phyloP scores from a whole-genome alignment of 2,888 invertebrate species.

The Pristionchus exspectatus region DNA sequence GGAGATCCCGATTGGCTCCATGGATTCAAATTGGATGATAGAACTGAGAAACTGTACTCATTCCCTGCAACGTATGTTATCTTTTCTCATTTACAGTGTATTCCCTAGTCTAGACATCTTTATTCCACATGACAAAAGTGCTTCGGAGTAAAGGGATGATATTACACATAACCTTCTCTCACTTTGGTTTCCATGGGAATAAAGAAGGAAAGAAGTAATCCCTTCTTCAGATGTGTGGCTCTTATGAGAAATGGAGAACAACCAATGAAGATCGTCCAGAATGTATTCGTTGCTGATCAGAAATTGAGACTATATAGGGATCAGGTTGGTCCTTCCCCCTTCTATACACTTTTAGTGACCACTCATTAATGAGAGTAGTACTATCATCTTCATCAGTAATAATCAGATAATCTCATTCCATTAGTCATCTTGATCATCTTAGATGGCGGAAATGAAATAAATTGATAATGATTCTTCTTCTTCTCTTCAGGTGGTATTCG shows the following conservation, averaged over 20 bases:
- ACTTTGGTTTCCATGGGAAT: not conserved
- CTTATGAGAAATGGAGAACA: conserved; percentile 72
- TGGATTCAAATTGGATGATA: conserved; percentile 72
- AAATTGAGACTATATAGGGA: conserved; percentile 77
- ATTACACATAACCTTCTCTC: conserved; percentile 2
- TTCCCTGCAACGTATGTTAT: conserved; percentile 46
- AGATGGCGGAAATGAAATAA: not conserved
- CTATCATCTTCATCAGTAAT: not conserved
- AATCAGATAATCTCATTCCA: not conserved
- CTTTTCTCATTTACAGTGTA: not conserved
- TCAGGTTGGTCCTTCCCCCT: conserved; percentile 67
- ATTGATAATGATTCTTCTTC: not conserved
- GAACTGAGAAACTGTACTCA: conserved; percentile 55
- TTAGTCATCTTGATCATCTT: not conserved
- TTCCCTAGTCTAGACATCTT: not conserved
- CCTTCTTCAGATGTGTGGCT: conserved; percentile 71
- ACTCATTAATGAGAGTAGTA: not conserved
- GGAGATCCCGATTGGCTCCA: conserved; percentile 78
- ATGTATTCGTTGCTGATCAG: conserved; percentile 72
- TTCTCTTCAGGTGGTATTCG: conserved; percentile 76
- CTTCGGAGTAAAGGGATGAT: not conserved
- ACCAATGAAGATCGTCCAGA: conserved; percentile 76
- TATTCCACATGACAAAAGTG: not conserved
- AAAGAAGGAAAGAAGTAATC: not conserved
- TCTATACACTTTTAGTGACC: not conserved